A percentile compares a stretch with the other conserved stretches of the same genome.
These are phyloP conservation scores for Choreutis nemorana DNA, from an alignment of 2,888 invertebrate species.

Conservation along the genomic window DNA sequence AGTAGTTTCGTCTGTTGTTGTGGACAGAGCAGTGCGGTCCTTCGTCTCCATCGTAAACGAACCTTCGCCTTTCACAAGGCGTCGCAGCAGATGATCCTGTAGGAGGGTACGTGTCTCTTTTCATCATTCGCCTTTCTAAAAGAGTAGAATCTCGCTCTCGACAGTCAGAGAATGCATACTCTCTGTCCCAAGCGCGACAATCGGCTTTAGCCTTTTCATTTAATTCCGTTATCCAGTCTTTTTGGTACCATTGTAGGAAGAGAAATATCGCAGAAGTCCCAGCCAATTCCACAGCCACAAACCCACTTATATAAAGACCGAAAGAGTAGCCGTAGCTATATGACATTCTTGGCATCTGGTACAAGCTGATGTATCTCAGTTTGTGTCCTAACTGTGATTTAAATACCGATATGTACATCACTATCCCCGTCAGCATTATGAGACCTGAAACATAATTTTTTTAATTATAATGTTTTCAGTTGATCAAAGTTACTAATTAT, in stretches of 20 bases:
- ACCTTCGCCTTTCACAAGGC: constrained; percentile 65
- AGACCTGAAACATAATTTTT: constrained; percentile 70
- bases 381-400: constrained; percentile 92
- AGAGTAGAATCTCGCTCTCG: constrained; percentile 51
- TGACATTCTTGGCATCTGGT: constrained; percentile 81
- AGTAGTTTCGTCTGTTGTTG: constrained; percentile 58
- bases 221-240: constrained; percentile 66
- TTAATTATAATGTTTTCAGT: constrained; percentile 1
- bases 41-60: constrained; percentile 71
- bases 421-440: constrained; percentile 88
- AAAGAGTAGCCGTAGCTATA: constrained; percentile 91
- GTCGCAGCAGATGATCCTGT: constrained; percentile 52
- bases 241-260: constrained; percentile 82
- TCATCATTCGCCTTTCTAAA: constrained; percentile 52
- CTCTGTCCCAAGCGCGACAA: constrained; percentile 55
- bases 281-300: constrained; percentile 83
- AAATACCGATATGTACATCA: constrained; percentile 92
- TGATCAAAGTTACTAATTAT: not conserved
- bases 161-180: constrained; percentile 58
- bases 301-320: constrained; percentile 84
- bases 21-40: constrained; percentile 65
- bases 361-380: constrained; percentile 74
- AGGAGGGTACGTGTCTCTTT: constrained; percentile 53
- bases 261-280: constrained; percentile 88
- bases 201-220: constrained; percentile 58